Base-by-base conservation (phyloP, 2,113 vertebrate species). In the Gopherus flavomarginatus region DNA sequence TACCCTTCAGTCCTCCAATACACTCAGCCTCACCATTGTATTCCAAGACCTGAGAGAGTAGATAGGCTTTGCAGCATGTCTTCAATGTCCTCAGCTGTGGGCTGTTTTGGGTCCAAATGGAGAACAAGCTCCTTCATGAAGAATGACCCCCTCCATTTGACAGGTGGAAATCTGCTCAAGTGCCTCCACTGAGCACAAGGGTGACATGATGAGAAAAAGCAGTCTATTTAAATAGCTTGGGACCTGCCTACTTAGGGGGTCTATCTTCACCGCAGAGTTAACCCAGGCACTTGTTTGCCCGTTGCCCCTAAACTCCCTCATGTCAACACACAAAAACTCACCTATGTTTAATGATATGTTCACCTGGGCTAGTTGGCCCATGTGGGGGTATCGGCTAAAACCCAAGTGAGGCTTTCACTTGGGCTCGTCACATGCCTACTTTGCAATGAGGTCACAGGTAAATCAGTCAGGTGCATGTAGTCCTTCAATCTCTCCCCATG, bases 1-100 rank as follows among this genome's bases (percentile, higher is more conserved):
- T 84, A 80, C 11, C 42, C 42, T 50, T 8, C 24, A 42, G 0
- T 52, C 19, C 90, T 85, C 84, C 49, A 3, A 31, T 82, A 31
- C 26, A 44, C 86, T 87, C n/a, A 21, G 82, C 94, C 89, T 42
- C 87, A 44, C 24, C 21, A 42, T 69, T 69, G 31, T 93, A 11
- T 94, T 56, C 62, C 4, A 2, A 49, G 56, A 59, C 1, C 5
- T 69, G 59, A 77, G 80, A 1, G 0, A 38, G 2, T 59, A 86
- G 80, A 38, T 90, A 3, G 69, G 94, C 90, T 57, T 95, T 94
- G 87, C 91, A 96, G 93, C 17, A 80, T 54, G 62, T 87, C 88
- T 78, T 22, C 56, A 42, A 57, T 38, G 81, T 86, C 42, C 0
- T 38, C 38, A 42, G 72, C 3, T 22, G 38, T 1, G 80, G 56